Conservation (phyloP, 2,888 invertebrate species). For the Luffia ferchaultella region DNA sequence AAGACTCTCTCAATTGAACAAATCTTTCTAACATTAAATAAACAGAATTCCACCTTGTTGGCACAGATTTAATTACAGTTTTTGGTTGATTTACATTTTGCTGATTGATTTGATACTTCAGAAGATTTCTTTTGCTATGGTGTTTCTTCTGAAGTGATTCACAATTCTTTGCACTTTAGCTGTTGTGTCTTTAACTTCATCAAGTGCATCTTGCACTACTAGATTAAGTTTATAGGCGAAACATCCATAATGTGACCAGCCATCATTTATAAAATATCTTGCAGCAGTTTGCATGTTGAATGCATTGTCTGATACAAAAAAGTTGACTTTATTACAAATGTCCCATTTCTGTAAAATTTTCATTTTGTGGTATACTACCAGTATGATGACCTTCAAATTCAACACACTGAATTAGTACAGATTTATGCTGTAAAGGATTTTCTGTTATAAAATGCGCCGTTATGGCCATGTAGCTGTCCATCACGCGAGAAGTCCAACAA, state of each 20-base stretch:
- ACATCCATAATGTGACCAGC: too few species aligned
- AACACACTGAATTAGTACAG: not conserved
- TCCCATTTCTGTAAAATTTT: not conserved
- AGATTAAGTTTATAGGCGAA: slow-evolving; percentile 16
- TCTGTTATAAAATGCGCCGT: not conserved
- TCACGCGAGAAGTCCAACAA: not conserved
- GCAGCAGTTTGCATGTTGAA: slow-evolving; percentile 13
- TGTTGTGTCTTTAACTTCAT: not conserved
- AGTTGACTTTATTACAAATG: not conserved
- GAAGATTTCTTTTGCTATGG: too few species aligned
- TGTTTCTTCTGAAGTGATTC: too few species aligned
- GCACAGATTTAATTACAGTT: too few species aligned
- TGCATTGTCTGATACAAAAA: slow-evolving; percentile 12
- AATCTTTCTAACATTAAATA: slow-evolving; percentile 13
- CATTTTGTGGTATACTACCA: not conserved
- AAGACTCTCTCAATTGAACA: slow-evolving; percentile 10
- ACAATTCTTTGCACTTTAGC: slow-evolving; percentile 10
- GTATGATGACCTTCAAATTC: not conserved
- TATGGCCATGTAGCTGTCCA: not conserved
- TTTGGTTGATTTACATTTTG: too few species aligned
- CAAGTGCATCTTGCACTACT: slow-evolving; percentile 12
- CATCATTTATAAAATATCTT: slow-evolving; percentile 8
- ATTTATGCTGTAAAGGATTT: not conserved
- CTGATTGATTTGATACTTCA: too few species aligned
- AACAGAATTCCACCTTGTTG: slow-evolving; percentile 10